These are phyloP conservation scores for Apogon talboti DNA, from an alignment of 2,797 vertebrate genomes.

Conservation along the genomic window DNA sequence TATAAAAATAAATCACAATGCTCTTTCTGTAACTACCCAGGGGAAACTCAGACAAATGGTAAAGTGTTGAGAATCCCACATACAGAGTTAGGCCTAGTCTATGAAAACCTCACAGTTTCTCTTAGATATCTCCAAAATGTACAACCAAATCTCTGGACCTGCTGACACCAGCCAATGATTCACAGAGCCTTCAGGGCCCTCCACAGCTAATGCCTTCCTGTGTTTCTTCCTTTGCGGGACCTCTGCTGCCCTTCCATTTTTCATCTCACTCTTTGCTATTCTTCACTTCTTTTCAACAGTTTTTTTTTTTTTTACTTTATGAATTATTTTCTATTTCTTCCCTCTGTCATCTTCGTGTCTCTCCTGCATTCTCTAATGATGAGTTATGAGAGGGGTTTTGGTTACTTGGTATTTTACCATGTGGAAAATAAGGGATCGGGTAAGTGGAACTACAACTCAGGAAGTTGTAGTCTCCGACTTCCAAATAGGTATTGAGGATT, in stretches of 20 bases:
- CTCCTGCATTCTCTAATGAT: slow-evolving; percentile 16
- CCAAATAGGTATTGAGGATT: too few relatives aligned
- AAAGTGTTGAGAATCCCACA: slow-evolving; percentile 20
- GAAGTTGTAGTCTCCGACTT: too few relatives aligned
- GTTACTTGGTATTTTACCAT: slow-evolving; percentile 25
- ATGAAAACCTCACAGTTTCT: slow-evolving; percentile 5
- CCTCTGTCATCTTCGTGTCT: not conserved
- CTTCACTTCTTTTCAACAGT: slow-evolving; percentile 26
- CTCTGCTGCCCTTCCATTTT: slow-evolving; percentile 26
- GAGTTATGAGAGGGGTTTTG: slow-evolving; percentile 42
- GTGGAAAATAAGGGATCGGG: slow-evolving; percentile 22
- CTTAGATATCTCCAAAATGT: slow-evolving; percentile 41
- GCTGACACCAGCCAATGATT: slow-evolving; percentile 53
- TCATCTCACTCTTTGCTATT: slow-evolving; percentile 21
- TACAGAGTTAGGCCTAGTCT: not conserved
- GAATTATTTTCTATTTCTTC: slow-evolving; percentile 2
- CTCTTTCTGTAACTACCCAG: slow-evolving; percentile 14
- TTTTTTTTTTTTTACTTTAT: slow-evolving; percentile 12
- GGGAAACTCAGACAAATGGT: slow-evolving; percentile 16
- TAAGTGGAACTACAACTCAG: too few relatives aligned
- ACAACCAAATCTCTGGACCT: slow-evolving; percentile 28
- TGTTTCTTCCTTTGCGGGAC: slow-evolving; percentile 34
- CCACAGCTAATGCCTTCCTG: slow-evolving; percentile 18
- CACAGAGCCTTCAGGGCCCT: slow-evolving; percentile 37
- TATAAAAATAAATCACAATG: not conserved